Conservation (phyloP, 30 jellyfish, hydroid and myxozoan genomes). For the Chironex yamaguchii region DNA sequence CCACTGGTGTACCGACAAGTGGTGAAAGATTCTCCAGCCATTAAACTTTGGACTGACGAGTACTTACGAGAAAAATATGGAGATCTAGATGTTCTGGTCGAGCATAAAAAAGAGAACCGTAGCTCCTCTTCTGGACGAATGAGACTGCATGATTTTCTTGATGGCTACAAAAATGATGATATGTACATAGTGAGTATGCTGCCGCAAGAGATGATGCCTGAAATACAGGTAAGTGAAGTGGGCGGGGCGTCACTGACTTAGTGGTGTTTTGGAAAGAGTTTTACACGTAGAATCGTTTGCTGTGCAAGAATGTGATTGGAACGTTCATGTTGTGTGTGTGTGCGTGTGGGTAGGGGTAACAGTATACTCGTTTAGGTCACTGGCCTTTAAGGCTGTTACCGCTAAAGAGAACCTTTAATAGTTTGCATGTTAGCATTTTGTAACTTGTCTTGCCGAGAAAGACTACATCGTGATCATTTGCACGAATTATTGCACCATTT, state of each 20-base stretch:
- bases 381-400: too few species aligned
- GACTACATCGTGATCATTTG: too few species aligned
- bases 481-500: too few species aligned
- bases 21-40: constrained; percentile 78
- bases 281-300: background rate
- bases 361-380: too few species aligned
- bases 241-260: too few species aligned
- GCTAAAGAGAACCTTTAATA: too few species aligned
- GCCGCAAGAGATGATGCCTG: constrained; percentile 89
- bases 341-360: too few species aligned
- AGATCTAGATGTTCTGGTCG: constrained; percentile 89
- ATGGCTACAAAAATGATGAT: constrained; percentile 71
- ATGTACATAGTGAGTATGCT: constrained; percentile 86
- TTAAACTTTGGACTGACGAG: constrained; percentile 83
- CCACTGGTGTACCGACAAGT: constrained; percentile 85
- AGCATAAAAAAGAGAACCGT: constrained; percentile 80
- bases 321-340: too few species aligned
- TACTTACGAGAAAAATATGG: constrained; percentile 78
- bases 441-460: too few species aligned
- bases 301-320: too few species aligned
- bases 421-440: too few species aligned
- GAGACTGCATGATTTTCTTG: constrained; percentile 75
- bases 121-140: constrained; percentile 84
- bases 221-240: constrained; percentile 84
- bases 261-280: background rate